Conservation (phyloP, 2,888 invertebrate species). For the Tinea semifulvella region DNA sequence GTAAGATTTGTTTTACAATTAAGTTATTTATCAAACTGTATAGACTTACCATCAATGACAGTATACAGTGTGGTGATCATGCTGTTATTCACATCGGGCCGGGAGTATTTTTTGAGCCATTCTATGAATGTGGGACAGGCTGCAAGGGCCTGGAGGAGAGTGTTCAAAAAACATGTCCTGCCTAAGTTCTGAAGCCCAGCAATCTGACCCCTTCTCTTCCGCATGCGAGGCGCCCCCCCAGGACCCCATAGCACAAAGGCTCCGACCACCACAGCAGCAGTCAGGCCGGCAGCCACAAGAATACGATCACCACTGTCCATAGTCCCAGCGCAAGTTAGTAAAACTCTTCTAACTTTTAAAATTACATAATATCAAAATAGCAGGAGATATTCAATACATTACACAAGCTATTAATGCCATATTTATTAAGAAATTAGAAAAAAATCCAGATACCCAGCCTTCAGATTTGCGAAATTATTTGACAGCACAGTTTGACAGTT, state of each 20-base stretch:
- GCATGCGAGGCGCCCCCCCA: conserved; percentile 68
- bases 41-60: conserved; percentile 73
- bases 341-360: neutral
- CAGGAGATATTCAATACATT: neutral
- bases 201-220: conserved; percentile 75
- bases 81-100: conserved; percentile 71
- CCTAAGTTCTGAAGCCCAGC: conserved; percentile 91
- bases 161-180: conserved; percentile 92
- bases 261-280: conserved; percentile 82
- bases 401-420: neutral
- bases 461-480: no score
- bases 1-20: no score
- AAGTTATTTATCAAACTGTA: no score
- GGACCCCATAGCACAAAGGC: conserved; percentile 87
- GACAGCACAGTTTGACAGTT: no score
- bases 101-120: conserved; percentile 79
- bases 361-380: neutral
- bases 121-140: conserved; percentile 85
- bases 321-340: neutral
- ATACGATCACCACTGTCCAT: conserved; percentile 82
- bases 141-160: conserved; percentile 88
- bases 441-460: neutral
- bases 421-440: neutral
- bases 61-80: conserved; percentile 78
- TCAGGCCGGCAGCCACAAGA: conserved; percentile 80